Base-by-base conservation (phyloP, 2,113 vertebrate genomes). In the Seriola dumerili region DNA sequence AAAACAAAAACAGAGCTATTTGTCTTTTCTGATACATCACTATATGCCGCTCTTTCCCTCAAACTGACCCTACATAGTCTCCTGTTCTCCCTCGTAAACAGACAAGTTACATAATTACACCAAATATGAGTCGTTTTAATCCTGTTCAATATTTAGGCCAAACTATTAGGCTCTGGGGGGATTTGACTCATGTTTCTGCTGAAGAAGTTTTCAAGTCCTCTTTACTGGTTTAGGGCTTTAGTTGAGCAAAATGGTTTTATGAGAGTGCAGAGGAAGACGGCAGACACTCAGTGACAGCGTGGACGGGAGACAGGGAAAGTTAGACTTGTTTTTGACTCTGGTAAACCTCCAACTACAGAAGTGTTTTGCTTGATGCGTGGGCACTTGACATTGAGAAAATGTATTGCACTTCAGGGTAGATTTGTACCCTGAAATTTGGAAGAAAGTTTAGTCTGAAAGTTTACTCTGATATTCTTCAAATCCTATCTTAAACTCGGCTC, bases 121-220 rank as follows among this genome's bases (percentile, higher is more conserved):
- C n/a, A 74, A 76, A 78, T 25, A 52, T 8, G 54, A 78, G 32
- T 72, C 10, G 1, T 66, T 63, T 82, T 66, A 86, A 88, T 89
- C 81, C 73, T 6, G 17, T 25, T 79, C 38, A 32, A 64, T 80
- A 84, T 85, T 85, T 67, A 57, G 78, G 79, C 85, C 76, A 79
- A 70, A 82, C 73, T 67, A 64, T 85, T 70, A 72, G 75, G 44
- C 76, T 84, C n/a, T 38, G 44, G 25, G 25, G 17, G 72, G 79
- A 87, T 91, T 87, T 80, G 75, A 84, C 58, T 83, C 75, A 36
- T 62, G 54, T 83, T 76, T 69, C 78, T 81, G 58, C 86, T 58
- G 57, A 74, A 52, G 62, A 46, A 63, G 42, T 83, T 36, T 67
- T 78, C 75, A 1, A 25, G 57, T 32, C 50, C 46, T 46, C 68